These are phyloP conservation scores for Pseudomyrmex concolor DNA, from an alignment of 1,140 invertebrate species.

Conservation along the genomic window DNA sequence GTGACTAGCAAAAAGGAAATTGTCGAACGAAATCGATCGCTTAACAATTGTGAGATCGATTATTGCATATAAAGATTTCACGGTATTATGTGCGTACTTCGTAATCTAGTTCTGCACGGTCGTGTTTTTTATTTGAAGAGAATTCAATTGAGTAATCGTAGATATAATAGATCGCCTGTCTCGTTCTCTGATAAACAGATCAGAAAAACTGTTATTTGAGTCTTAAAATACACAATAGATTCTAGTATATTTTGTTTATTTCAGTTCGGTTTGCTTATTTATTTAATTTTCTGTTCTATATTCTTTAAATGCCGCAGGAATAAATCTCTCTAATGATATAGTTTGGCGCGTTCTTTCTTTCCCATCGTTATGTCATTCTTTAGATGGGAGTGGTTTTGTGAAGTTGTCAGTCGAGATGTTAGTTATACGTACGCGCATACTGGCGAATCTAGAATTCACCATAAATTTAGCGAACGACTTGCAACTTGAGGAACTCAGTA, in stretches of 20 bases:
- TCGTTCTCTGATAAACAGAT: not conserved
- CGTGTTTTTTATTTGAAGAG: not conserved
- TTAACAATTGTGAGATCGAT: not conserved
- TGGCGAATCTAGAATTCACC: conserved; percentile 65
- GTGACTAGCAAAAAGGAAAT: not conserved
- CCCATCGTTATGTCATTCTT: conserved; percentile 66
- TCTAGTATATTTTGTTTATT: too few species aligned
- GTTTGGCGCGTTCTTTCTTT: not conserved
- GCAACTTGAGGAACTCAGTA: conserved; percentile 63
- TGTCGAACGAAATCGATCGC: conserved; percentile 26
- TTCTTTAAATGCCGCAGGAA: not conserved
- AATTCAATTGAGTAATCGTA: not conserved
- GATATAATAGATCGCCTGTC: conserved; percentile 8
- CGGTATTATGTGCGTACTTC: conserved; percentile 3
- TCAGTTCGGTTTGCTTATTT: too few species aligned
- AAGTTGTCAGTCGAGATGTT: conserved; percentile 63
- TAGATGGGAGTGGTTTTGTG: conserved; percentile 66
- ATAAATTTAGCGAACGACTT: conserved; percentile 66
- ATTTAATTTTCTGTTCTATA: too few species aligned
- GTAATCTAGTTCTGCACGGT: not conserved
- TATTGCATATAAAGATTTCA: conserved; percentile 16
- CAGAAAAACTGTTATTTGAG: too few species aligned
- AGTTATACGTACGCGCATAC: conserved; percentile 57
- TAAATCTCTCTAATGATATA: not conserved
- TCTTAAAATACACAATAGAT: too few species aligned